Evolutionary conservation across 2,797 vertebrate genomes (phyloP), one percentile per base, ranked within the genome.

Genomic region (Paguma larvata): DNA sequence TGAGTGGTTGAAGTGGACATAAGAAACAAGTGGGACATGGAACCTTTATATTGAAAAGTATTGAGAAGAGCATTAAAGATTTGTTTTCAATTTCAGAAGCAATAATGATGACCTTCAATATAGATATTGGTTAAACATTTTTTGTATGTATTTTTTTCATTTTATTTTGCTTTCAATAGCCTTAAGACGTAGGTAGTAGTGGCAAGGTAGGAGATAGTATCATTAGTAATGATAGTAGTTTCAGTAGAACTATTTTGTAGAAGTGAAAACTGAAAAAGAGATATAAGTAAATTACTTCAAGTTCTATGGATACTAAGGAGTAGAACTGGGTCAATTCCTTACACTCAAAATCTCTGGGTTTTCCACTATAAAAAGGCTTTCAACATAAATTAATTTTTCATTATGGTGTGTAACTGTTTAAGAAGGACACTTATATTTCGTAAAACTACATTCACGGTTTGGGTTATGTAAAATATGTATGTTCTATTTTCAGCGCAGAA

Each of bases 321-420:
- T 30, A 93, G 14, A 80, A 46, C 3, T 77, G 5, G 7, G 21
- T 97, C 51, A 79, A n/a, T 89, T 89, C n/a, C 4, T 75, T 48
- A 59, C 19, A 53, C 3, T 41, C 19, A 0, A 21, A 27, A 59
- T 77, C 32, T 90, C n/a, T 91, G 19, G 0, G 56, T 70, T 78
- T 85, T 62, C 19, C 41, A 38, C 25, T 62, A 25, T 25, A 78
- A 85, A 89, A 95, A 27, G 1, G 0, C 15, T 79, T 87, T 97
- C 51, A 96, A 92, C 6, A 82, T 79, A 85, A 77, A 78, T 94
- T 89, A 21, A 83, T 14, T 89, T 89, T 83, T 89, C 41, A 89
- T 91, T 96, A 96, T 3, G 41, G 19, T 25, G 25, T 67, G 68
- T 85, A 73, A 85, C 73, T 82, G 73, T 91, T 96, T 97, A 67